A percentile compares a stretch with the other conserved stretches of the same genome.
These are phyloP conservation scores for Donacobius atricapilla DNA, from an alignment of 2,113 vertebrate species.

Conservation along the genomic window DNA sequence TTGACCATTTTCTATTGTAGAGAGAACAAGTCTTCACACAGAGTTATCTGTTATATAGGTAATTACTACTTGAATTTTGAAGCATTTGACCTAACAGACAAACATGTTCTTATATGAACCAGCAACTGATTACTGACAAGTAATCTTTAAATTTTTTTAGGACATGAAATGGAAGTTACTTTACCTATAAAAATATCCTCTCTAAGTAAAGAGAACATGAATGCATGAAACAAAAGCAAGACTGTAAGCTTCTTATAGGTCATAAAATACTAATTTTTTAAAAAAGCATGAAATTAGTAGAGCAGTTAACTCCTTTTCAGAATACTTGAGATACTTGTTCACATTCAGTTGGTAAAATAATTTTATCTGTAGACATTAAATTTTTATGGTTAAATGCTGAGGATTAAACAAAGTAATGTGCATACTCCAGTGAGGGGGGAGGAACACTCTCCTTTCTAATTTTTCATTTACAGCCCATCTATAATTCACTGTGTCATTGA, in stretches of 20 bases:
- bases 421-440: accelerated
- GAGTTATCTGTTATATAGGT: not conserved
- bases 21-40: not conserved
- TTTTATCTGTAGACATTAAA: not conserved
- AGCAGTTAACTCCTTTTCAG: not conserved
- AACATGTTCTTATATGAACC: not conserved
- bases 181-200: not conserved
- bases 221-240: not conserved
- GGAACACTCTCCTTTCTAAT: not conserved
- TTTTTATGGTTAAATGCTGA: not conserved
- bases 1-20: not conserved
- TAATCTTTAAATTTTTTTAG: not conserved
- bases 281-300: not conserved
- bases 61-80: not conserved
- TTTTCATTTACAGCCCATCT: not conserved
- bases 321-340: not conserved
- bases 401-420: not conserved
- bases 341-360: not conserved
- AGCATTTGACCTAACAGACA: not conserved
- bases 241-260: not conserved
- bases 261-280: not conserved
- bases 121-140: not conserved
- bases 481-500: not conserved
- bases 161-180: not conserved
- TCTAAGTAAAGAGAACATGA: not conserved